These are phyloP conservation scores for Aeoliscus strigatus DNA, from an alignment of 2,797 vertebrate genomes.

Conservation along the genomic window DNA sequence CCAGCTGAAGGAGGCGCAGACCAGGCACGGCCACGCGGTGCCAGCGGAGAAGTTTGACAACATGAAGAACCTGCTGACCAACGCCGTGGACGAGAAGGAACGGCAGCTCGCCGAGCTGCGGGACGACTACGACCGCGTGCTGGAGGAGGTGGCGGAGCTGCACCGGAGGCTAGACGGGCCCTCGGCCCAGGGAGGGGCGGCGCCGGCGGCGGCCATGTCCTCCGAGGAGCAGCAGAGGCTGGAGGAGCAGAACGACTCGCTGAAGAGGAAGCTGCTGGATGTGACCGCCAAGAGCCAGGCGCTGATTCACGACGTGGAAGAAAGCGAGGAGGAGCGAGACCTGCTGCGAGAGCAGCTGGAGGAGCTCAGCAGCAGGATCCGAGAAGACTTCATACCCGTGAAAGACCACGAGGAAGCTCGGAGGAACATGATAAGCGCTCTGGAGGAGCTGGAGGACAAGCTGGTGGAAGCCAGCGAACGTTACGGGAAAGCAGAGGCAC, in stretches of 20 bases:
- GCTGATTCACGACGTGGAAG: slow-evolving; percentile 81
- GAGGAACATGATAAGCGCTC: slow-evolving; percentile 67
- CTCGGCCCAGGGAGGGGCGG: slow-evolving; percentile 51
- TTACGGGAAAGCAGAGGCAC: slow-evolving; percentile 77
- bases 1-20: slow-evolving; percentile 73
- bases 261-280: slow-evolving; percentile 78
- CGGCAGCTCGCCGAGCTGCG: slow-evolving; percentile 78
- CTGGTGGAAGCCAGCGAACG: slow-evolving; percentile 79
- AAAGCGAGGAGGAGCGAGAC: slow-evolving; percentile 74
- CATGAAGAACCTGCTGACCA: slow-evolving; percentile 84
- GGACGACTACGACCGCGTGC: slow-evolving; percentile 76
- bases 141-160: slow-evolving; percentile 79
- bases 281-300: slow-evolving; percentile 78
- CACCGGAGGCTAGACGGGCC: slow-evolving; percentile 75
- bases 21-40: slow-evolving; percentile 65
- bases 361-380: slow-evolving; percentile 76
- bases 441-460: slow-evolving; percentile 84
- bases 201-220: slow-evolving; percentile 24
- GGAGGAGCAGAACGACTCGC: slow-evolving; percentile 74
- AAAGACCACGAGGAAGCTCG: slow-evolving; percentile 80
- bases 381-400: slow-evolving; percentile 79
- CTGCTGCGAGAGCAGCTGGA: slow-evolving; percentile 81
- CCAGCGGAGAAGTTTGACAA: slow-evolving; percentile 85
- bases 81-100: slow-evolving; percentile 84
- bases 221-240: slow-evolving; percentile 79